These are phyloP conservation scores for Anoura caudifer DNA, from an alignment of 2,113 vertebrate genomes.

Conservation along the genomic window DNA sequence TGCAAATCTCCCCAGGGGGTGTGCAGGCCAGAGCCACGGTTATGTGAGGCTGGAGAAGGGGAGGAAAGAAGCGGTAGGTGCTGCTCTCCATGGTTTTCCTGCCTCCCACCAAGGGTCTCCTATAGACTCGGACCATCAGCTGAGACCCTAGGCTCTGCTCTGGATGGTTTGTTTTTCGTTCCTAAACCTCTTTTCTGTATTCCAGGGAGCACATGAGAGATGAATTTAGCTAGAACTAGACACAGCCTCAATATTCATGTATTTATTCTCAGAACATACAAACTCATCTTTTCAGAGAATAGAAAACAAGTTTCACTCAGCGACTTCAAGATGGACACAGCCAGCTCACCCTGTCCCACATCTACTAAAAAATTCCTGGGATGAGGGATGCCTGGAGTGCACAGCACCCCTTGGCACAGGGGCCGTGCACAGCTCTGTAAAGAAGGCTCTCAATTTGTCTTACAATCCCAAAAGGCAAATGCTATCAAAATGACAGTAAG, in stretches of 20 bases:
- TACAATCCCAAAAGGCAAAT: constrained; percentile 25
- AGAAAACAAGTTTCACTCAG: constrained; percentile 71
- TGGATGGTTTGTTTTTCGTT: not conserved
- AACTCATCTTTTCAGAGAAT: constrained; percentile 72
- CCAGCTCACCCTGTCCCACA: constrained; percentile 25
- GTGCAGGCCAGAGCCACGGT: not conserved
- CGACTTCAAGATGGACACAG: constrained; percentile 58
- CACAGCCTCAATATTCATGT: constrained; percentile 18
- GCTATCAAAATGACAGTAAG: constrained; percentile 43
- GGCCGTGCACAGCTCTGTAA: not conserved
- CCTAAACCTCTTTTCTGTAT: not conserved
- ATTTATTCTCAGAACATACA: constrained; percentile 78
- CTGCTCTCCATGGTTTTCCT: not conserved
- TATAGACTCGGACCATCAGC: not conserved
- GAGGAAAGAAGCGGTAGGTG: not conserved
- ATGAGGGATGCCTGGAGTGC: constrained; percentile 13
- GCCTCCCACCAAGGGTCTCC: not conserved
- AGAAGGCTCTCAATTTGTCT: not conserved
- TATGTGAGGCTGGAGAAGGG: not conserved
- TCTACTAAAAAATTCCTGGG: constrained; percentile 40
- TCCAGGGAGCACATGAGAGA: not conserved
- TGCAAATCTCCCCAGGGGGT: not conserved
- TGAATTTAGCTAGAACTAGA: not conserved
- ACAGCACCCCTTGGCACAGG: constrained; percentile 36
- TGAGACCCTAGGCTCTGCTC: not conserved